Evolutionary conservation across 1,140 invertebrate species (phyloP).

Genomic region (Frieseomelitta varia): DNA sequence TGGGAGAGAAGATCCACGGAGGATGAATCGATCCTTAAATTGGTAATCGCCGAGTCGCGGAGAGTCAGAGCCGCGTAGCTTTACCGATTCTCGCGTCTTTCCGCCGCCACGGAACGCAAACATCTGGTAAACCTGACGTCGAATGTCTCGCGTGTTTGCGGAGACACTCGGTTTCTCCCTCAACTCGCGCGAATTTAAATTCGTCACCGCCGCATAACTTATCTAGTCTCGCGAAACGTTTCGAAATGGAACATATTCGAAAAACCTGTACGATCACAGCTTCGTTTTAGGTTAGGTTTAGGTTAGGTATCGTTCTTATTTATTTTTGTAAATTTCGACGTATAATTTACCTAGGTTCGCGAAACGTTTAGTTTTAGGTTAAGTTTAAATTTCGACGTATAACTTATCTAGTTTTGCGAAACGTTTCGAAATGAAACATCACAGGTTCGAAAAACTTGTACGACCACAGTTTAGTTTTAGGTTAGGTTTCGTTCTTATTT

Average conservation of each 20-base stretch:
- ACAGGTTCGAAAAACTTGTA: too few relatives aligned
- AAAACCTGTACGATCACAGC: not conserved
- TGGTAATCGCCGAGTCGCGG: constrained; percentile 51
- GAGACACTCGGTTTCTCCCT: constrained; percentile 51
- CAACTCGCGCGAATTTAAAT: constrained; percentile 69
- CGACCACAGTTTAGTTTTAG: not conserved
- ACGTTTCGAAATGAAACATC: too few relatives aligned
- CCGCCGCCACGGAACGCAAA: constrained; percentile 51
- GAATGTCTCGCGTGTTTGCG: constrained; percentile 55
- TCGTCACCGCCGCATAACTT: constrained; percentile 8
- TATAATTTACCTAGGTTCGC: constrained; percentile 11
- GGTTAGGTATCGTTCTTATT: too few relatives aligned
- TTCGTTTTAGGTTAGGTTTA: not conserved
- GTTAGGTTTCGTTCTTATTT: too few relatives aligned
- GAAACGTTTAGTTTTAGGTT: too few relatives aligned
- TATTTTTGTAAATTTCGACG: not conserved
- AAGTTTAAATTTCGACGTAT: too few relatives aligned
- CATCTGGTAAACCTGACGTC: constrained; percentile 56
- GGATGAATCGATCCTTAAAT: constrained; percentile 59
- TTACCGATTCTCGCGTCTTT: constrained; percentile 42
- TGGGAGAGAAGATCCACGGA: constrained; percentile 37
- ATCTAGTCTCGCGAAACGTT: not conserved
- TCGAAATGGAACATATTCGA: not conserved
- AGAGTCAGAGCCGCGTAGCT: constrained; percentile 11
- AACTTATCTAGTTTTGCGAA: too few relatives aligned